Percentiles rank a stretch among this genome's conserved stretches.
These are phyloP conservation scores for Mastacembelus armatus DNA, from an alignment of 2,797 vertebrate genomes.

Conservation along the genomic window DNA sequence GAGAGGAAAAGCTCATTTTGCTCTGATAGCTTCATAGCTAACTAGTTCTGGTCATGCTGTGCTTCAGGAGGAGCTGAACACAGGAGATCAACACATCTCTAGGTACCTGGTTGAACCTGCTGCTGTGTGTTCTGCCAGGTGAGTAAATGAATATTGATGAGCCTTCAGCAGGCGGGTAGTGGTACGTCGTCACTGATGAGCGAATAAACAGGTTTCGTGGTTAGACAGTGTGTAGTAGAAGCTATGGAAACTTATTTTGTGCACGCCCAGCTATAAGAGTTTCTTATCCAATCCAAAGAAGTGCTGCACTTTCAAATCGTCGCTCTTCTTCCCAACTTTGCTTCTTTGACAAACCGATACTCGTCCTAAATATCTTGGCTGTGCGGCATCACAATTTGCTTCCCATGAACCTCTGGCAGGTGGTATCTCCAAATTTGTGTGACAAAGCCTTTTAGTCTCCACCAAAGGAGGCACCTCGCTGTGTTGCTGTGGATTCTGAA, in stretches of 20 bases:
- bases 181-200: background rate
- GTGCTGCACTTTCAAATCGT: conserved; percentile 75
- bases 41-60: too few relatives aligned
- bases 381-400: conserved; percentile 49
- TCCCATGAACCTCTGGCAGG: conserved; percentile 34
- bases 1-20: too few relatives aligned
- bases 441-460: conserved; percentile 19
- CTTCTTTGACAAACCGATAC: conserved; percentile 47
- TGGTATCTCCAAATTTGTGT: conserved; percentile 19
- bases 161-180: conserved; percentile 16
- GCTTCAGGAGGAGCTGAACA: background rate
- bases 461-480: conserved; percentile 31
- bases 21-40: too few relatives aligned
- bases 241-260: conserved; percentile 57
- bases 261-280: conserved; percentile 70
- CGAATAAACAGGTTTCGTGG: conserved; percentile 33
- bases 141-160: conserved; percentile 31
- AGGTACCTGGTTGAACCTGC: too few relatives aligned
- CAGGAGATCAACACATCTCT: too few relatives aligned
- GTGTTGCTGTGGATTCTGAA: background rate
- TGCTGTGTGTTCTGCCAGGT: too few relatives aligned
- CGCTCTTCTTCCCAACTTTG: conserved; percentile 61
- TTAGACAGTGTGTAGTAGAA: conserved; percentile 49
- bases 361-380: conserved; percentile 64
- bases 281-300: conserved; percentile 71